Percentiles rank a stretch among this genome's conserved stretches.
Conservation (phyloP, 2,113 vertebrate species). For the Lontra canadensis region DNA sequence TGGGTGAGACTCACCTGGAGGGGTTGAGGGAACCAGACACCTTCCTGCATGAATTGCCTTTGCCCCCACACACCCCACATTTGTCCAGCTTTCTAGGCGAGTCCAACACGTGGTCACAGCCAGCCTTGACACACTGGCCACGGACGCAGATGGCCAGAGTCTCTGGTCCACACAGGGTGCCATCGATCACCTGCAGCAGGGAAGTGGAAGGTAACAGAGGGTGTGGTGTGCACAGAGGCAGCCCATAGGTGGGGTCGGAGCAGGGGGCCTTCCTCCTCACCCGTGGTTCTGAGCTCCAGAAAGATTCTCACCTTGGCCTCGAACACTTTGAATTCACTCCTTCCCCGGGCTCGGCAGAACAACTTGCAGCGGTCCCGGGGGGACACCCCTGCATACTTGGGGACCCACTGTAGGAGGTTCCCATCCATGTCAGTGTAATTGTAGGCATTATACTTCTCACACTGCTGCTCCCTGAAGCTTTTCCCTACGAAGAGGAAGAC, state of each 20-base stretch:
- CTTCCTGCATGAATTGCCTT: slow-evolving; percentile 92
- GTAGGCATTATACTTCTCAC: slow-evolving; percentile 93
- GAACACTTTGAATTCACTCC: slow-evolving; percentile 97
- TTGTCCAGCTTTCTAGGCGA: slow-evolving; percentile 96
- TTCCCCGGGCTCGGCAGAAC: slow-evolving; percentile 92
- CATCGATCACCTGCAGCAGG: slow-evolving; percentile 91
- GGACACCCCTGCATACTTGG: slow-evolving; percentile 95
- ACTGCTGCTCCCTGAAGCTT: slow-evolving; percentile 97
- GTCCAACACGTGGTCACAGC: slow-evolving; percentile 94
- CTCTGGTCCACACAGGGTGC: slow-evolving; percentile 95
- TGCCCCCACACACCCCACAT: slow-evolving; percentile 95
- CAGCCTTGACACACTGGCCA: slow-evolving; percentile 97
- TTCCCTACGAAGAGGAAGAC: slow-evolving; percentile 84
- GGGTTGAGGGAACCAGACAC: slow-evolving; percentile 92
- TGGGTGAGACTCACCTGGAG: slow-evolving; percentile 85
- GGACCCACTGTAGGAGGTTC: slow-evolving; percentile 93
- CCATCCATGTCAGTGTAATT: slow-evolving; percentile 90
- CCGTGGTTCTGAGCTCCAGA: background rate
- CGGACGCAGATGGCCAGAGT: slow-evolving; percentile 96
- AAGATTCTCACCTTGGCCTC: slow-evolving; percentile 91
- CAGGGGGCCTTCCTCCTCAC: background rate
- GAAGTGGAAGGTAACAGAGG: background rate
- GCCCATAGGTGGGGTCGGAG: background rate
- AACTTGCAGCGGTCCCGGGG: slow-evolving; percentile 96
- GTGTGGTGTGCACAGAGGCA: background rate